Evolutionary conservation across 2,888 invertebrate species (phyloP).

Genomic region (Sphaeridia pumilis): DNA sequence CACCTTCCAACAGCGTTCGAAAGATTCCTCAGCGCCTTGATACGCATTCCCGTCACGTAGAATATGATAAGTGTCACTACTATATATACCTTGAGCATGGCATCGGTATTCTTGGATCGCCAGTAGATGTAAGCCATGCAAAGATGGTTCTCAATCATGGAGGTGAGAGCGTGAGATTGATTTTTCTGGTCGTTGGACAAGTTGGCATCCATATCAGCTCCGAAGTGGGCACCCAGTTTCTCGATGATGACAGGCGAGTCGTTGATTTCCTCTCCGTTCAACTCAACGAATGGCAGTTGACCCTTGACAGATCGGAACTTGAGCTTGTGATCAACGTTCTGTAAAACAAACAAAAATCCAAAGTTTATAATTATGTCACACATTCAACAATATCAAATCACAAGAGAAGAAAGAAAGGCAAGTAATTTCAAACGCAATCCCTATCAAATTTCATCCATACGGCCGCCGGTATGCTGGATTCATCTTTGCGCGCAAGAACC

Average conservation of each 20-base stretch:
- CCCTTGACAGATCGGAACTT: conserved; percentile 89
- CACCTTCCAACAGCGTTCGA: not conserved
- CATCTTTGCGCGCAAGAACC: too few species aligned
- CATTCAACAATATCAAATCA: too few species aligned
- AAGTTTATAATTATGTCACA: too few species aligned
- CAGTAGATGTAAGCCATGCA: conserved; percentile 77
- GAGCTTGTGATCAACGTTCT: conserved; percentile 92
- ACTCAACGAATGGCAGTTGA: conserved; percentile 83
- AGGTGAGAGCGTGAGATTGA: conserved; percentile 79
- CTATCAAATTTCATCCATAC: too few species aligned
- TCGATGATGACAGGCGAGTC: conserved; percentile 85
- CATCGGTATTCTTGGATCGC: conserved; percentile 84
- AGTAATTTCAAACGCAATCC: too few species aligned
- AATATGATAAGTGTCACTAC: too few species aligned
- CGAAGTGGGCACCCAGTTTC: conserved; percentile 68
- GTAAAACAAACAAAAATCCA: conserved; percentile 36
- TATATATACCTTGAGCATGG: conserved; percentile 55
- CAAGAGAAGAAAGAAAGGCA: too few species aligned
- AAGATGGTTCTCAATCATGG: conserved; percentile 89
- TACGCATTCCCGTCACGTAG: conserved; percentile 1
- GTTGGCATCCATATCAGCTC: conserved; percentile 69
- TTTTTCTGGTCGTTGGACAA: conserved; percentile 75
- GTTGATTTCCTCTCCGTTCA: conserved; percentile 88
- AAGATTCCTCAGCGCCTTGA: too few species aligned
- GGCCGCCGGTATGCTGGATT: too few species aligned